phyloP scores from a whole-genome alignment of 2,888 invertebrate genomes.

The Drosophila rellima region DNA sequence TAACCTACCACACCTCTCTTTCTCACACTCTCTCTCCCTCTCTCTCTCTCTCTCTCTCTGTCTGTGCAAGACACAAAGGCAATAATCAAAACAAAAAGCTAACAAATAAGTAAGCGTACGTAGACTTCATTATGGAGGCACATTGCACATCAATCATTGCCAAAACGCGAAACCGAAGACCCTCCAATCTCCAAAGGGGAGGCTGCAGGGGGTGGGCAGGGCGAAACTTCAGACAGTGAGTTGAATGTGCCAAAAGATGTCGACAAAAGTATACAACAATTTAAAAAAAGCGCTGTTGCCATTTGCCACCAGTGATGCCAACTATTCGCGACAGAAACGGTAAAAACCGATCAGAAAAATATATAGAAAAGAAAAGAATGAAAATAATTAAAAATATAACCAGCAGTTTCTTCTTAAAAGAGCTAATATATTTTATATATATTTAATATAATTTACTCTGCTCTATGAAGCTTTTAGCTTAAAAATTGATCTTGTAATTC shows the following conservation, averaged over 20 bases:
- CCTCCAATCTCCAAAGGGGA: slow-evolving; percentile 6
- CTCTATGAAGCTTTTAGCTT: too few species aligned
- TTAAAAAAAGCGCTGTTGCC: slow-evolving; percentile 51
- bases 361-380: too few species aligned
- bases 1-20: slow-evolving; percentile 74
- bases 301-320: slow-evolving; percentile 29
- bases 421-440: too few species aligned
- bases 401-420: too few species aligned
- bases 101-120: slow-evolving; percentile 69
- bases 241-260: slow-evolving; percentile 61
- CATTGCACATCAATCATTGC: slow-evolving; percentile 78
- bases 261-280: slow-evolving; percentile 35
- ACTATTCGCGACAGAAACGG: neutral
- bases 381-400: too few species aligned
- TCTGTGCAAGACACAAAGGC: slow-evolving; percentile 47
- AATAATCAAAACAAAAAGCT: slow-evolving; percentile 77
- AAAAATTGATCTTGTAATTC: too few species aligned
- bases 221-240: slow-evolving; percentile 39
- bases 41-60: neutral
- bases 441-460: too few species aligned
- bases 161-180: slow-evolving; percentile 48
- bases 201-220: neutral
- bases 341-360: neutral
- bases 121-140: slow-evolving; percentile 71
- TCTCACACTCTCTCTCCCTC: neutral